A percentile compares a stretch with the other conserved stretches of the same genome.
These are phyloP conservation scores for Apus apus DNA, from an alignment of 2,113 vertebrate genomes.

Conservation along the genomic window DNA sequence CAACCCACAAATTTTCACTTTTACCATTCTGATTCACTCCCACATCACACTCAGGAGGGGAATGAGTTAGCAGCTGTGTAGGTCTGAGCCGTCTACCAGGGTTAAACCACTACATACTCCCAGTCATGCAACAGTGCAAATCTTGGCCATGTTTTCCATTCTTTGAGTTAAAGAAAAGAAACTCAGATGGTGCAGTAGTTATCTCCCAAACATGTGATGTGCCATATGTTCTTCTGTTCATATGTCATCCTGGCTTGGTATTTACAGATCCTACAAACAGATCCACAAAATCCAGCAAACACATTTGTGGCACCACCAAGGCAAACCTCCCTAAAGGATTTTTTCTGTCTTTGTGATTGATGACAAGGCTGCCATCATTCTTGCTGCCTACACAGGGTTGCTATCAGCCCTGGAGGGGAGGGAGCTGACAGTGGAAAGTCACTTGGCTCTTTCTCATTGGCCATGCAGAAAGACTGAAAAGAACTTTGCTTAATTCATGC, in stretches of 20 bases:
- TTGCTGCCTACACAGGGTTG: neutral
- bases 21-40: neutral
- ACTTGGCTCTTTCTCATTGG: neutral
- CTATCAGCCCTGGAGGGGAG: neutral
- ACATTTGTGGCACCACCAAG: accelerated
- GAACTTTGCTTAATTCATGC: neutral
- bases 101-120: neutral
- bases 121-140: neutral
- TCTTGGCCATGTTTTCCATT: neutral
- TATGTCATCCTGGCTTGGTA: neutral
- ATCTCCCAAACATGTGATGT: neutral
- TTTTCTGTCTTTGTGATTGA: neutral
- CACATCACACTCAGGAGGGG: neutral
- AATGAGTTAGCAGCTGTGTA: neutral
- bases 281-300: neutral
- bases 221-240: neutral
- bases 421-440: neutral
- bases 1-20: neutral
- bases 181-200: neutral
- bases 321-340: neutral
- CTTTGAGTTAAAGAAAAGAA: neutral
- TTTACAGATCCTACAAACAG: neutral
- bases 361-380: neutral
- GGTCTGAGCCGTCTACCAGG: neutral
- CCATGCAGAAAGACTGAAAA: neutral